Conservation (phyloP, 2,797 vertebrate genomes). For the Diglossa cyanea region DNA sequence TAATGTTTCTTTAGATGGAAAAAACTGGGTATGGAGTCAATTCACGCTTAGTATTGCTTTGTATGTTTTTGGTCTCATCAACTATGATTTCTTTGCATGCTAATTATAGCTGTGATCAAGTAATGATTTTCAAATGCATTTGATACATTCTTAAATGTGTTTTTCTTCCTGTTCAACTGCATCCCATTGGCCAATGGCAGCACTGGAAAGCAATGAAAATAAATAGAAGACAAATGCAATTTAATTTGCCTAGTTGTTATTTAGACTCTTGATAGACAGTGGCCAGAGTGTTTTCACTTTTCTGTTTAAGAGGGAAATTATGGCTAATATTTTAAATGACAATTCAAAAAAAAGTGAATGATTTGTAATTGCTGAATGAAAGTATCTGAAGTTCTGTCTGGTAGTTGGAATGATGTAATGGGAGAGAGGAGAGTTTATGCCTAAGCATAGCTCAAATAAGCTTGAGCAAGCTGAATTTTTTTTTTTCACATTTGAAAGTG, state of each 20-base stretch:
- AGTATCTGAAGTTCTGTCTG: background rate
- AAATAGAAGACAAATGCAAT: background rate
- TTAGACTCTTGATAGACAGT: background rate
- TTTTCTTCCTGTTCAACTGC: background rate
- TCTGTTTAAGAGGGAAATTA: background rate
- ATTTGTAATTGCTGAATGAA: background rate
- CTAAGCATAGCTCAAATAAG: constrained; percentile 9
- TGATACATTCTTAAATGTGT: background rate
- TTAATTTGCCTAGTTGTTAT: background rate
- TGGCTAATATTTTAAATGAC: background rate
- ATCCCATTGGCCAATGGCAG: background rate
- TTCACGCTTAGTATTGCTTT: constrained; percentile 26
- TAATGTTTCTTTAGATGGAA: constrained; percentile 34
- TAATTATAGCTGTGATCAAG: background rate
- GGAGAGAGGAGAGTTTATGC: background rate
- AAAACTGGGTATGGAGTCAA: constrained; percentile 10
- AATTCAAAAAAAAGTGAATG: background rate
- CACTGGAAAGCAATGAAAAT: background rate
- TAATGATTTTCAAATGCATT: background rate
- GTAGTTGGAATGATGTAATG: background rate
- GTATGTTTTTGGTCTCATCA: constrained; percentile 2
- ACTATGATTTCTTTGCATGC: background rate
- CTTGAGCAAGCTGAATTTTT: background rate
- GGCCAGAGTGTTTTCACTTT: background rate
- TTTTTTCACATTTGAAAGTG: background rate